Evolutionary conservation across 2,113 vertebrate species (phyloP), one percentile per base, ranked within the genome.

Genomic region (Ammodramus savannarum): DNA sequence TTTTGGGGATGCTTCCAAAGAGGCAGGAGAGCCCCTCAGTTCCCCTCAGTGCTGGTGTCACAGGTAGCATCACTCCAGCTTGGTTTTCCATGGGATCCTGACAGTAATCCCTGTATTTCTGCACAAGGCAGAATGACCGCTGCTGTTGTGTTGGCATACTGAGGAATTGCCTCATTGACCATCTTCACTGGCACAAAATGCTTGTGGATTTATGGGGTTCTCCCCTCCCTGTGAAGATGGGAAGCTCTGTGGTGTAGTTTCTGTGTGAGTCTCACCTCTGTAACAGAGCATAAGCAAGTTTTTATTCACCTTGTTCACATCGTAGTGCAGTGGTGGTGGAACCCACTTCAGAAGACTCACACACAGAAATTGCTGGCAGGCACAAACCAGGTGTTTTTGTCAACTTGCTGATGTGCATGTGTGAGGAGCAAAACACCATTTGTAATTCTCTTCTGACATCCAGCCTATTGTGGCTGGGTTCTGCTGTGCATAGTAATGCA

Each of bases 391-490:
- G 58, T 91, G 41, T 10, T 91, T 94, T 68, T 87, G 49, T 91
- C 87, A 87, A 16, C 66, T 76, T 49, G 65, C 44, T 89, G 69
- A 39, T 74, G 43, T 55, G 39, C 1, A 1, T 46, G 5, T 57
- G 27, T 36, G 67, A 82, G 69, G 71, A 55, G 88, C 79, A 88
- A 88, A 93, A 69, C 54, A 51, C 20, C 32, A 3, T 83, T 83
- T 91, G 41, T 68, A 63, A 59, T 89, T 95, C 76, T 84, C 48
- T 73, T 66, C 55, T 85, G 89, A 90, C 73, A 72, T n/a, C n/a
- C 55, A 87, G 69, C 87, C 87, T 96, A 13, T 78, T 87, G 92
- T 93, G 87, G 81, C 66, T 74, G 6, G 81, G 86, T 87, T 95
- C 44, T 15, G 65, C 90, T 86, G 65, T 90, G 68, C 88, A 57